Conservation (phyloP, 2,113 vertebrate species). For the Pionites leucogaster region DNA sequence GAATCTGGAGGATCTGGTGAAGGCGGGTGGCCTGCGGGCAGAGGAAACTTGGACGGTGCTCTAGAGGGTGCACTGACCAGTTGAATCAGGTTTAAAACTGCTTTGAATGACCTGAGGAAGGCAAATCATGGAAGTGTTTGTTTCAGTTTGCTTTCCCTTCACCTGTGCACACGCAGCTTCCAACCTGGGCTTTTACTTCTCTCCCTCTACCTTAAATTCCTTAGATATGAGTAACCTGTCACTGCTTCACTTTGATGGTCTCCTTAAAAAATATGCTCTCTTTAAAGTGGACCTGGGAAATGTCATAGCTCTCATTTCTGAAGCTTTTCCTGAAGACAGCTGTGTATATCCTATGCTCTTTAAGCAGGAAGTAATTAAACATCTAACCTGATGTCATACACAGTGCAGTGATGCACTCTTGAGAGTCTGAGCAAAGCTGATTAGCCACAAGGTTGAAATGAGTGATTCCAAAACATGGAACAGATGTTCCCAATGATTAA, state of each 20-base stretch:
- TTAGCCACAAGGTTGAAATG: conserved; percentile 3
- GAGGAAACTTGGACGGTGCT: not conserved
- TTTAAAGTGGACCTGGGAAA: not conserved
- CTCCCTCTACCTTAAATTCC: not conserved
- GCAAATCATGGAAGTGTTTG: not conserved
- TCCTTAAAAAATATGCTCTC: not conserved
- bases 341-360: not conserved
- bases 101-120: not conserved
- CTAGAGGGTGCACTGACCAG: not conserved
- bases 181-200: not conserved
- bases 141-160: not conserved
- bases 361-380: conserved; percentile 18
- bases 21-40: not conserved
- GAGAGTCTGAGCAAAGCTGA: not conserved
- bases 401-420: not conserved
- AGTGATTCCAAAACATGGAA: not conserved
- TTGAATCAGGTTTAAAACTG: not conserved
- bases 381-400: not conserved
- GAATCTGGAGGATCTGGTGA: not conserved
- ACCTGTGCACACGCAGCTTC: not conserved
- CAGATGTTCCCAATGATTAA: conserved; percentile 24
- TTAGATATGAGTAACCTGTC: not conserved
- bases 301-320: not conserved
- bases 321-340: not conserved
- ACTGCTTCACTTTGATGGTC: not conserved